Conservation (phyloP, 2,797 vertebrate species). For the Hoplostethus mediterraneus region DNA sequence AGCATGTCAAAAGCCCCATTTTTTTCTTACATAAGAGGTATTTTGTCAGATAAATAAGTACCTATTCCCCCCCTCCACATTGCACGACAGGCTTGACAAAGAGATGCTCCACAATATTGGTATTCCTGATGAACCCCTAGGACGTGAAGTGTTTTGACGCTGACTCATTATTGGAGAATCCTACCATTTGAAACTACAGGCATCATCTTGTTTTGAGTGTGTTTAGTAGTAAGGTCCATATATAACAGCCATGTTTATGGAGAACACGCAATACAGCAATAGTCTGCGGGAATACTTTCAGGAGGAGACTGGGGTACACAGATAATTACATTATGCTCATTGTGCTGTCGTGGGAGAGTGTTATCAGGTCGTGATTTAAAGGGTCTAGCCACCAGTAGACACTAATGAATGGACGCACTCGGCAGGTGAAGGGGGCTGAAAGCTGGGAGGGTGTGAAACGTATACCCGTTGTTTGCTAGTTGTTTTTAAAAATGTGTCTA, state of each 20-base stretch:
- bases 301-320: neutral
- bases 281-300: neutral
- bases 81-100: conserved; percentile 40
- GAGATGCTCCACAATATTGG: conserved; percentile 45
- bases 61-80: conserved; percentile 21
- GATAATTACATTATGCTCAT: conserved; percentile 20
- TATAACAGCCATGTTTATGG: neutral
- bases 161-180: conserved; percentile 1
- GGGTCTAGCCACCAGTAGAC: conserved; percentile 3
- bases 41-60: conserved; percentile 34
- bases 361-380: conserved; percentile 19
- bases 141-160: conserved; percentile 45
- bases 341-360: conserved; percentile 7
- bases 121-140: conserved; percentile 32
- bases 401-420: conserved; percentile 29
- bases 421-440: neutral
- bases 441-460: neutral
- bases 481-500: too few species aligned
- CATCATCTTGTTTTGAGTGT: conserved; percentile 1
- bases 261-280: neutral
- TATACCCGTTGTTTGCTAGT: too few species aligned
- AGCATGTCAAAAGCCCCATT: conserved; percentile 1
- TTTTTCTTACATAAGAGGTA: conserved; percentile 24
- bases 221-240: neutral
- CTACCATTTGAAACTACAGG: neutral